Evolutionary conservation across 2,888 invertebrate species (phyloP), one percentile per base, ranked within the genome.

Genomic region (Tryphoninae sp.): DNA sequence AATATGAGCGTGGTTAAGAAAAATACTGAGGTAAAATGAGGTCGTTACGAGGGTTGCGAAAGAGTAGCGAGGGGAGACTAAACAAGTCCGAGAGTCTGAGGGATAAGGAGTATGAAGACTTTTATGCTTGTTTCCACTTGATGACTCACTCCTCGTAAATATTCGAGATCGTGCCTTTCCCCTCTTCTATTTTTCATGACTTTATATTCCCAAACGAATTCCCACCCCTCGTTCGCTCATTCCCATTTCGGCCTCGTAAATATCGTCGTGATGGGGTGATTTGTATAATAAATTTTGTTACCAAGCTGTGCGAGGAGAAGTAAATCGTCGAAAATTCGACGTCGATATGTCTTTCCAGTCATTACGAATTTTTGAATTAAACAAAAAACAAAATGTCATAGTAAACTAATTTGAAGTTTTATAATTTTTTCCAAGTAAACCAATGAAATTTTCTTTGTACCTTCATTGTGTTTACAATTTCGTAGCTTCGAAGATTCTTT

Each of bases 231-330:
- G 61, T 65, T 42, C n/a, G 58, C 33, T 55, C 23, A 45, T 65
- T 53, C 55, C 53, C 62, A 40, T 62, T 74, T 64, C 16, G 55
- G 26, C 55, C 64, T 64, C 55, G 55, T 45, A 42, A 64, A 62
- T 74, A 55, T 42, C 53, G 22, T 40, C 23, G 19, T 22, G 62
- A 62, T 61, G 62, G 23, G 13, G 53, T 55, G 33, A 26, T 67
- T 23, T 67, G 8, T 51, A 16, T 51, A 51, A 22, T 33, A 61
- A 49, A 72, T 72, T 61, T 4, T 45, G 49, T 59, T 72, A 59
- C 49, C 72, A 11, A 45, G 13, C 9, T 45, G 45, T 13, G 13
- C 45, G 11, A 9, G 11, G 2, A 45, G 7, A 45, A 45, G 45
- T 45, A 13, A 13, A 9, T 45, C 45, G 45, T 45, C 13, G 45